Percentiles rank a stretch among this genome's conserved stretches.
phyloP scores from a whole-genome alignment of 2,797 vertebrate genomes.

The Aselliscus stoliczkanus region DNA sequence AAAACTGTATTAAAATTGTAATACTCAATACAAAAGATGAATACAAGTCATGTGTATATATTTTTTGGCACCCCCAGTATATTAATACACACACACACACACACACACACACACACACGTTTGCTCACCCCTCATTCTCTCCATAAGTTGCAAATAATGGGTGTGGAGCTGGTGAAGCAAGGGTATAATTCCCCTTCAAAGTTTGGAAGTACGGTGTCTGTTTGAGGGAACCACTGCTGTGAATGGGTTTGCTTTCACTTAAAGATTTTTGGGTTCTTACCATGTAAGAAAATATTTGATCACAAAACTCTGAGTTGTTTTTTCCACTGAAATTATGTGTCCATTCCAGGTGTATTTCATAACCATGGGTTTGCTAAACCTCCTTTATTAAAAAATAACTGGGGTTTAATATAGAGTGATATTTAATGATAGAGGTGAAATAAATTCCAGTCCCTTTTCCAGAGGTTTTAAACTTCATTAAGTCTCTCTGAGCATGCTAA shows the following conservation, averaged over 20 bases:
- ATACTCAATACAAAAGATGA: no score
- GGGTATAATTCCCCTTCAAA: neutral
- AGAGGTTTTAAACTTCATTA: neutral
- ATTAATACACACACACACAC: no score
- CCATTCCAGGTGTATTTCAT: neutral
- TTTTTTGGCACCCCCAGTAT: no score
- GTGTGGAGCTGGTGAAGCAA: neutral
- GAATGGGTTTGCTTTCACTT: neutral
- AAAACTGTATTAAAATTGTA: no score
- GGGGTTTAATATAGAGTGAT: neutral
- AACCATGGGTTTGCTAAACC: neutral
- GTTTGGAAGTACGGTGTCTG: neutral
- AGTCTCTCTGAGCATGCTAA: neutral
- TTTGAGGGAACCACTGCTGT: no score
- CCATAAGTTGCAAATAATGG: neutral
- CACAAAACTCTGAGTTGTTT: neutral
- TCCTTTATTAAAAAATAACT: neutral
- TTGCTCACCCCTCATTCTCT: neutral
- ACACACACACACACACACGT: no score
- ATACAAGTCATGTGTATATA: no score
- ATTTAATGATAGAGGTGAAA: neutral
- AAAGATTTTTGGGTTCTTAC: neutral
- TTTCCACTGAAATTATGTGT: neutral
- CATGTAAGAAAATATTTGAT: conserved; percentile 5
- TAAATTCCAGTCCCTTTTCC: neutral